phyloP scores from a whole-genome alignment of 2,888 invertebrate genomes.

The Spodoptera littoralis region DNA sequence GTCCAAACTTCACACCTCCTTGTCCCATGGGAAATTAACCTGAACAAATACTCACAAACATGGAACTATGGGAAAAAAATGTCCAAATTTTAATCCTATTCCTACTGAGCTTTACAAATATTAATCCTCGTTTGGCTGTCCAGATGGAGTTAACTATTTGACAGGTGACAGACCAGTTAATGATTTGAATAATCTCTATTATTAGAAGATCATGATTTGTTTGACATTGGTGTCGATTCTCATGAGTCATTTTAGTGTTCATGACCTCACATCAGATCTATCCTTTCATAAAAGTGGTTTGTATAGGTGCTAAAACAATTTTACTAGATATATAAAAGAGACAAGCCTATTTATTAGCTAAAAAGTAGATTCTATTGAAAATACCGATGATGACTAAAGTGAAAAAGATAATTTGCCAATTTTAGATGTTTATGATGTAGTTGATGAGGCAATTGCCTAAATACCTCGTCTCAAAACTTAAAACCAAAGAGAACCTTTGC shows the following conservation, averaged over 20 bases:
- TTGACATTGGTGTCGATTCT: slow-evolving; percentile 6
- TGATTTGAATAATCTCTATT: slow-evolving; percentile 45
- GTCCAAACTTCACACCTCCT: slow-evolving; percentile 59
- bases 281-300: too few species aligned
- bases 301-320: too few species aligned
- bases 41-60: slow-evolving; percentile 56
- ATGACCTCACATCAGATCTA: too few species aligned
- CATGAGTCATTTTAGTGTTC: background rate
- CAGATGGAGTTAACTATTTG: slow-evolving; percentile 49
- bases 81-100: slow-evolving; percentile 59
- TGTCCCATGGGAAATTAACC: slow-evolving; percentile 72
- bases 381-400: too few species aligned
- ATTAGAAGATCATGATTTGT: slow-evolving; percentile 20
- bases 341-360: too few species aligned
- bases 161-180: slow-evolving; percentile 50
- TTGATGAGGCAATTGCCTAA: too few species aligned
- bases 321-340: too few species aligned
- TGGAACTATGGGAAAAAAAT: slow-evolving; percentile 61
- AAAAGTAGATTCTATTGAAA: too few species aligned
- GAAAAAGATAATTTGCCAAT: too few species aligned
- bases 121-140: slow-evolving; percentile 44
- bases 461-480: too few species aligned
- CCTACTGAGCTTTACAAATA: slow-evolving; percentile 73
- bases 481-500: too few species aligned
- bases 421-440: too few species aligned